Evolutionary conservation across 2,888 invertebrate genomes (phyloP).

Genomic region (Chelonus formosanus): DNA sequence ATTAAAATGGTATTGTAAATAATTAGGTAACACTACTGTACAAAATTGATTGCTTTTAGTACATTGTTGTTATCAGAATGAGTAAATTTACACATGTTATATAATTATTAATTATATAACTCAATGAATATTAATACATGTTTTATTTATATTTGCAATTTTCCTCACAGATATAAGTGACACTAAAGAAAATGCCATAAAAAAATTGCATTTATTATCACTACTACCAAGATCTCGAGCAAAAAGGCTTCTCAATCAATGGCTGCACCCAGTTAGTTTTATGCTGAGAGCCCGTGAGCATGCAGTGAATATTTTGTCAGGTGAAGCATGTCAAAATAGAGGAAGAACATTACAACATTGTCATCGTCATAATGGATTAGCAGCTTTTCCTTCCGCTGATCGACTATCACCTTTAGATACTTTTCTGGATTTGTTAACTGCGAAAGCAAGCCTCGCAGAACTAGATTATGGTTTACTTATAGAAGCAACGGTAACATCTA

Average conservation of each 20-base stretch:
- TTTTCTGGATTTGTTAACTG: slow-evolving; percentile 83
- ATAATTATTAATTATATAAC: too few species aligned
- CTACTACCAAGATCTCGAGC: slow-evolving; percentile 81
- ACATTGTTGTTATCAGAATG: too few species aligned
- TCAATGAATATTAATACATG: too few species aligned
- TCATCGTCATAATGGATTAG: slow-evolving; percentile 66
- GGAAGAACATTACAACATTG: slow-evolving; percentile 57
- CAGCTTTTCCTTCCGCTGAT: slow-evolving; percentile 77
- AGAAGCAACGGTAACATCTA: slow-evolving; percentile 80
- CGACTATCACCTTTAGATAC: slow-evolving; percentile 83
- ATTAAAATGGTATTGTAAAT: too few species aligned
- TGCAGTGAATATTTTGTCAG: slow-evolving; percentile 81
- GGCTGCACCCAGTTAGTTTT: slow-evolving; percentile 80
- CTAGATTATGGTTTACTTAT: slow-evolving; percentile 86
- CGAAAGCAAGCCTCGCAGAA: slow-evolving; percentile 86
- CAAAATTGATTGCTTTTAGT: too few species aligned
- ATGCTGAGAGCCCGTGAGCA: slow-evolving; percentile 84
- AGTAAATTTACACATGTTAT: too few species aligned
- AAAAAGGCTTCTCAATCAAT: slow-evolving; percentile 79
- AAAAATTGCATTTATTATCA: slow-evolving; percentile 78
- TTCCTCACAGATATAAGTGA: slow-evolving; percentile 62
- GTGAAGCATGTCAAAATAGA: slow-evolving; percentile 66
- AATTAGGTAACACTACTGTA: too few species aligned
- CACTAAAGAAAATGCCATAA: slow-evolving; percentile 70
- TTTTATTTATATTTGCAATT: slow-evolving; percentile 17